phyloP scores from a whole-genome alignment of 2,797 vertebrate genomes.

The Eulemur mongoz region DNA sequence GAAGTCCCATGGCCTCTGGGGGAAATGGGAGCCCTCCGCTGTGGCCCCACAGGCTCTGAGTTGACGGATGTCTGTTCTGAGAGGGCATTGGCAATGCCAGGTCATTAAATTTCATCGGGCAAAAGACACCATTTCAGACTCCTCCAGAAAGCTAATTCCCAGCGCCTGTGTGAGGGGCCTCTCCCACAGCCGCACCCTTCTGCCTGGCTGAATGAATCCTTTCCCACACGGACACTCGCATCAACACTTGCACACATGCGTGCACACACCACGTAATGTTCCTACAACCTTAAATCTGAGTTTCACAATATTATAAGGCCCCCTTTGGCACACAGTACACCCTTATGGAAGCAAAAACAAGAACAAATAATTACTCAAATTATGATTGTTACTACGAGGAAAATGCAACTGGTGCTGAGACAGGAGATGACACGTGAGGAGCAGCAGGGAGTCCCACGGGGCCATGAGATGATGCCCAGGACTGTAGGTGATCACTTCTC shows the following conservation, averaged over 20 bases:
- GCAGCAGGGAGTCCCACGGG: accelerated
- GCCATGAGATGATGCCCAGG: neutral
- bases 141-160: neutral
- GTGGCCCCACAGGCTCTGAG: neutral
- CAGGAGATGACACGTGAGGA: accelerated
- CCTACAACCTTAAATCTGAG: neutral
- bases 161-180: neutral
- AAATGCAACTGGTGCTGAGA: too few relatives aligned
- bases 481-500: neutral
- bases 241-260: too few relatives aligned
- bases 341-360: neutral
- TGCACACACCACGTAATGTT: too few relatives aligned
- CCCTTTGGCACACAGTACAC: accelerated
- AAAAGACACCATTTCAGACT: neutral
- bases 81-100: neutral
- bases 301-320: neutral
- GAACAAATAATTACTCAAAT: neutral
- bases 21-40: neutral
- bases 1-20: slow-evolving; percentile 3
- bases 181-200: neutral
- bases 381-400: accelerated
- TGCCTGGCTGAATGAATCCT: neutral
- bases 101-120: neutral
- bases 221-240: neutral
- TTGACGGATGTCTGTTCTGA: neutral